Base-by-base conservation (phyloP, 2,888 invertebrate genomes). In the Hecatera dysodea region DNA sequence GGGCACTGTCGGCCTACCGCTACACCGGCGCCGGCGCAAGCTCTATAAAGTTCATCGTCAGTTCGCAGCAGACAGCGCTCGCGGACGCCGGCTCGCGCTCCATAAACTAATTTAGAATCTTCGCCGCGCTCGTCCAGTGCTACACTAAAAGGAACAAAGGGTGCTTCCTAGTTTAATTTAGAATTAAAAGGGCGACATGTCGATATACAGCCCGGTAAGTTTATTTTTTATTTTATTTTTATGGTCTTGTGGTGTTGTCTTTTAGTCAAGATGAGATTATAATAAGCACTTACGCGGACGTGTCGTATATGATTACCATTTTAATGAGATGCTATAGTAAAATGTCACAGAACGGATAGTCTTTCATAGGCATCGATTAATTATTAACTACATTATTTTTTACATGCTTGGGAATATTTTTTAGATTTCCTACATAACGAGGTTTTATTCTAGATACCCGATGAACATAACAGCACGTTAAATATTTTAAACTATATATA, bases 151-250 rank as follows among this genome's bases (percentile, higher is more conserved):
- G 78, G 90, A 92, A 90, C 86, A 91, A 91, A 90, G 89, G 87
- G 93, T 92, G 92, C 88, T 89, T 90, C 90, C 89, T 92, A 91
- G 90, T 93, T 93, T 91, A 90, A 93, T 90, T 93, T 93, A 91
- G 90, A 93, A 90, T 86, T 90, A 90, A 91, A 89, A 90, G 87
- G 86, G 89, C 90, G 89, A 88, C 89, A 93, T 93, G 93, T 90
- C 92, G 83, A 85, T 91, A 78, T 83, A 87, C 68, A 86, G 84
- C 83, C 82, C 90, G 94, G 95, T 95, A 84, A 95, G 95, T 84
- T 69, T 22, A 76, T 76, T 81, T 50, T 81, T 82, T 80, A 27
- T 60, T 67, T 63, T 69, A 63, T 65, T 62, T 76, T 63, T 64
- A n/a, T n/a, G n/a, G n/a, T n/a, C n/a, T n/a, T n/a, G n/a, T 63